Percentiles rank a stretch among this genome's conserved stretches.
These are phyloP conservation scores for Chloromyia formosa DNA, from an alignment of 2,888 invertebrate species.

Conservation along the genomic window DNA sequence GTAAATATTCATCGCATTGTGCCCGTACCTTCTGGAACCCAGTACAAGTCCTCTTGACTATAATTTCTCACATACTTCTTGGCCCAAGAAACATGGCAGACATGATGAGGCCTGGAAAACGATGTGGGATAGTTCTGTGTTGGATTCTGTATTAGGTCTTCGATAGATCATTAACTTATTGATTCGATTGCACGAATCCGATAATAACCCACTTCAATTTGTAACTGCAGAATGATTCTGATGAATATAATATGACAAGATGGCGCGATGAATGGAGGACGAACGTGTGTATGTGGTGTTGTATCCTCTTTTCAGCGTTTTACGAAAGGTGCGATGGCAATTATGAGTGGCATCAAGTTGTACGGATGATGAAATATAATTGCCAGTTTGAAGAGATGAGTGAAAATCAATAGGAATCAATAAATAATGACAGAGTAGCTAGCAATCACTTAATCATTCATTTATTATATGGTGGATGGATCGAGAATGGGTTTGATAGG, in stretches of 20 bases:
- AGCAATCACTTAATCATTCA: constrained; percentile 41
- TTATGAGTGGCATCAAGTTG: constrained; percentile 40
- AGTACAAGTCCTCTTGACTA: not conserved
- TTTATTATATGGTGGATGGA: not conserved
- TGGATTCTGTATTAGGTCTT: not conserved
- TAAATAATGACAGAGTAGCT: constrained; percentile 43
- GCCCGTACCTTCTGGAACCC: not conserved
- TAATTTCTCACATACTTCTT: constrained; percentile 5
- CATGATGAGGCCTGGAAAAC: not conserved
- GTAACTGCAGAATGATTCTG: constrained; percentile 29
- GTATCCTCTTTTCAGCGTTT: not conserved
- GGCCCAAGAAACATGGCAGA: not conserved
- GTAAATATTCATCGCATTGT: not conserved
- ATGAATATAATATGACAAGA: not conserved
- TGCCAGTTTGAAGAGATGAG: constrained; percentile 40
- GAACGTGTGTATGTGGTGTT: not conserved
- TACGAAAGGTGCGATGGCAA: constrained; percentile 23
- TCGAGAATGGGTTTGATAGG: not conserved
- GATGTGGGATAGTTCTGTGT: not conserved
- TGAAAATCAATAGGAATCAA: constrained; percentile 40
- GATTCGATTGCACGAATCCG: constrained; percentile 41
- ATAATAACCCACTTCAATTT: constrained; percentile 33
- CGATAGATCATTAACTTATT: constrained; percentile 41
- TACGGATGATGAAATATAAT: constrained; percentile 37
- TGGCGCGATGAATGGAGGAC: not conserved